Base-by-base conservation (phyloP, 30 jellyfish, hydroid and myxozoan species). In the Euphysa ruthae region DNA sequence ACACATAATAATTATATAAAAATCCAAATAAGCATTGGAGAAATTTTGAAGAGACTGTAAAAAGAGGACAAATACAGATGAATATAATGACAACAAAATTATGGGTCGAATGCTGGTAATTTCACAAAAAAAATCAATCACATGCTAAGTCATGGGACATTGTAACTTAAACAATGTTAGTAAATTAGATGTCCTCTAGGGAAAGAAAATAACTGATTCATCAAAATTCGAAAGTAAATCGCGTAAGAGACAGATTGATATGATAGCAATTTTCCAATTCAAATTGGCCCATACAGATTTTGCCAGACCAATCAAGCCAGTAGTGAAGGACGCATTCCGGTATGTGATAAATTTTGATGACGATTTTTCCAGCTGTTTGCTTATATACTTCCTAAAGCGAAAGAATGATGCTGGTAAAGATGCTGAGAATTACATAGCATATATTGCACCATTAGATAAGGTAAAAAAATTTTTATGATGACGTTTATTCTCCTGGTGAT, bases 291-390 rank as follows among this genome's bases (percentile, higher is more conserved):
- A 68, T 30, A 44, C 81, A 6, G 65, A 68, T 30, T 26, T 68
- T 4, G 81, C 81, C 19, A 85, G 77, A 14, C 87, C 87, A n/a
- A 46, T 74, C 32, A 75, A 61, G 18, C 85, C 86, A 1, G 76
- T 63, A 2, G 87, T 85, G 1, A 74, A 42, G 38, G 87, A 46
- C 16, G 85, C 85, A 2, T 38, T 16, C 66, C 32, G 58, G 35
- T 74, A 63, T 38, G 87, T 79, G 12, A 61, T 74, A 43, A 64
- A 30, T 1, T 74, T 74, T 44, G 77, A 22, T 1, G 85, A 74
- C 46, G 87, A 74, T 46, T 74, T 24, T 25, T 55, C 84, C 20
- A 55, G 84, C 1, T 71, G 84, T 31, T 29, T 46, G 65, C 58
- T 55, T 19, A 71, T 83, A 5, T 71, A 71, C 24, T 71, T 71